Conservation (phyloP, 2,888 invertebrate genomes). For the Tetranychus truncatus region DNA sequence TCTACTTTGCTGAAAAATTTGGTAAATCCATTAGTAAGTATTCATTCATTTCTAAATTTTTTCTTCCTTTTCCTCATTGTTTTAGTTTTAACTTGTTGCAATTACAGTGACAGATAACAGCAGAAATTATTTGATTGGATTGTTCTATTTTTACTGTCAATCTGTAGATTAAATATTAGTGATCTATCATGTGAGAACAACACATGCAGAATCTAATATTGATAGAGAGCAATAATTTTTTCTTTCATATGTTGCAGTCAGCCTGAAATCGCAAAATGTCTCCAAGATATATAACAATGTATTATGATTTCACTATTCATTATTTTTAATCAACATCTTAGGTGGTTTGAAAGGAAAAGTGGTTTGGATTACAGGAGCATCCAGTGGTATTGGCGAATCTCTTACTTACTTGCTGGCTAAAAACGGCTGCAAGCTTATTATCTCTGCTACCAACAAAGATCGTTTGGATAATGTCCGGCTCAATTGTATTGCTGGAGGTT, state of each 20-base stretch:
- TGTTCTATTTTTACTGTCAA: no score
- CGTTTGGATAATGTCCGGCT: conserved; percentile 48
- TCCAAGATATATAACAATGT: no score
- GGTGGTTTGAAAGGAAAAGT: conserved; percentile 44
- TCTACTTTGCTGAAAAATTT: conserved; percentile 21
- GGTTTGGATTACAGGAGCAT: conserved; percentile 65
- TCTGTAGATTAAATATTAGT: no score
- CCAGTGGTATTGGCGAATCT: conserved; percentile 60
- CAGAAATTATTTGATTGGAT: no score
- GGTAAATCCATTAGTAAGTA: conserved; percentile 21
- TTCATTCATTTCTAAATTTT: conserved; percentile 7
- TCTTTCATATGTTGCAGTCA: no score
- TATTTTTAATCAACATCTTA: background rate
- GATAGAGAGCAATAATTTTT: no score
- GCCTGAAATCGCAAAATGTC: no score
- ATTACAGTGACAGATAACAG: no score
- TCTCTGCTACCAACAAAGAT: conserved; percentile 46
- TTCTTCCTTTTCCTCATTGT: conserved; percentile 1
- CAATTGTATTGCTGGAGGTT: conserved; percentile 26
- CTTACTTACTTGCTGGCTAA: conserved; percentile 49
- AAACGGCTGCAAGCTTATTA: conserved; percentile 45
- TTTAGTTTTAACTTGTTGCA: background rate
- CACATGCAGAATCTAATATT: no score
- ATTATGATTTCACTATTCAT: background rate
- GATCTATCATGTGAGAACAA: no score